Conservation (phyloP, 2,888 invertebrate species). For the Syrphus vitripennis region DNA sequence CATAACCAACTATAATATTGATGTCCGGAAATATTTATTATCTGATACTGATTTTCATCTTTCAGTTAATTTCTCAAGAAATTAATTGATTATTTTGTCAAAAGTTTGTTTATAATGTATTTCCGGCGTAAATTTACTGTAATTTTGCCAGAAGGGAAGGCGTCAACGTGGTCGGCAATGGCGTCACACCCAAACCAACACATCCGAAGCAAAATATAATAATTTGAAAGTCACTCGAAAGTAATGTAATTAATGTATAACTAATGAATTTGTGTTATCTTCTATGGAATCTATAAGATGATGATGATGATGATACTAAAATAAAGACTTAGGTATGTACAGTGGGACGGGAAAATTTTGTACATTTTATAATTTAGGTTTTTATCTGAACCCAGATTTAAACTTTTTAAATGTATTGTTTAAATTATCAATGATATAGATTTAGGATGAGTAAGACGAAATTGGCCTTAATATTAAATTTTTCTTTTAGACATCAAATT, state of each 20-base stretch:
- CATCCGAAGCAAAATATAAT: not conserved
- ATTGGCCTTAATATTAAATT: too few species aligned
- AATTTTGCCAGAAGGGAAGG: not conserved
- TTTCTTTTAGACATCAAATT: too few species aligned
- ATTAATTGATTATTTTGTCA: constrained; percentile 1
- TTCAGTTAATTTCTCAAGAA: not conserved
- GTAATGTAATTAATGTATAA: constrained; percentile 4
- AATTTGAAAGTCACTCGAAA: not conserved
- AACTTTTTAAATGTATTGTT: too few species aligned
- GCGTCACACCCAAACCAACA: not conserved
- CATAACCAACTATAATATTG: not conserved
- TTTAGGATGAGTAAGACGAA: too few species aligned
- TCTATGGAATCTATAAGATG: not conserved
- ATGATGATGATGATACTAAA: not conserved
- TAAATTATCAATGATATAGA: too few species aligned
- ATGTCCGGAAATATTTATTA: not conserved
- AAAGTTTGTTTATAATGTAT: not conserved
- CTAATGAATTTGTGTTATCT: constrained; percentile 9
- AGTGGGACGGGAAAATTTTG: not conserved
- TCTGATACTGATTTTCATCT: not conserved
- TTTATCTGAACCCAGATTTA: too few species aligned
- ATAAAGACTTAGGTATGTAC: not conserved
- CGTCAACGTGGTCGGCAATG: not conserved
- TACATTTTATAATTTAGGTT: not conserved
- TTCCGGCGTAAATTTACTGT: not conserved